Evolutionary conservation across 2,113 vertebrate species (phyloP).

Genomic region (Tyto alba): DNA sequence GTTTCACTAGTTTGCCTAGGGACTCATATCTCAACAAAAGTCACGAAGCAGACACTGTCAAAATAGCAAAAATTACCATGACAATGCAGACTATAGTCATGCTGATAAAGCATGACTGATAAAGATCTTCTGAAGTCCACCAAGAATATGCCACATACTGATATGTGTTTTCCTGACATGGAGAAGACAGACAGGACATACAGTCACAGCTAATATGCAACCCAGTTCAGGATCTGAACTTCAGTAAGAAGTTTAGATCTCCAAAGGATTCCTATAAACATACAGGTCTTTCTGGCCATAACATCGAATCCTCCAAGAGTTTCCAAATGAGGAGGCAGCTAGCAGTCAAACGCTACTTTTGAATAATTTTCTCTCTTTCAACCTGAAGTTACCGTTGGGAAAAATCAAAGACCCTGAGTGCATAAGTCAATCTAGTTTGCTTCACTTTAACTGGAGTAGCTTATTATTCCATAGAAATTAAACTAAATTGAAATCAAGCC

Average conservation of each 20-base stretch:
- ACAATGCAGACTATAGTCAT: neutral
- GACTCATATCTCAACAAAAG: neutral
- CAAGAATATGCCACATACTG: neutral
- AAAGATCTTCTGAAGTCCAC: neutral
- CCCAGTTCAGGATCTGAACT: neutral
- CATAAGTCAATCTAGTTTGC: neutral
- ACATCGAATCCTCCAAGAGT: neutral
- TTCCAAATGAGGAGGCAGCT: neutral
- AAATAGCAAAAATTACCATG: neutral
- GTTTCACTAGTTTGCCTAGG: neutral
- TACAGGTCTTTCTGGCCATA: neutral
- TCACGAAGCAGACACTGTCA: neutral
- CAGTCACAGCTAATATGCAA: neutral
- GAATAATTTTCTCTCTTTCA: neutral
- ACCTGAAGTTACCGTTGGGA: neutral
- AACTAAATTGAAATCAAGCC: neutral
- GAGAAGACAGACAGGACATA: neutral
- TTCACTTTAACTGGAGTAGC: neutral
- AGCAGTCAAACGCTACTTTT: neutral
- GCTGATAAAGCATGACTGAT: neutral
- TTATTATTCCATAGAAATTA: neutral
- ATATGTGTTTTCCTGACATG: neutral
- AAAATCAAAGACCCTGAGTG: neutral
- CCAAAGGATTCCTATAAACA: neutral
- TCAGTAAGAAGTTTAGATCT: neutral